A percentile compares a stretch with the other conserved stretches of the same genome.
Conservation (phyloP, 37 sponge, comb jelly and placozoan genomes). For the Beroe forskalii region DNA sequence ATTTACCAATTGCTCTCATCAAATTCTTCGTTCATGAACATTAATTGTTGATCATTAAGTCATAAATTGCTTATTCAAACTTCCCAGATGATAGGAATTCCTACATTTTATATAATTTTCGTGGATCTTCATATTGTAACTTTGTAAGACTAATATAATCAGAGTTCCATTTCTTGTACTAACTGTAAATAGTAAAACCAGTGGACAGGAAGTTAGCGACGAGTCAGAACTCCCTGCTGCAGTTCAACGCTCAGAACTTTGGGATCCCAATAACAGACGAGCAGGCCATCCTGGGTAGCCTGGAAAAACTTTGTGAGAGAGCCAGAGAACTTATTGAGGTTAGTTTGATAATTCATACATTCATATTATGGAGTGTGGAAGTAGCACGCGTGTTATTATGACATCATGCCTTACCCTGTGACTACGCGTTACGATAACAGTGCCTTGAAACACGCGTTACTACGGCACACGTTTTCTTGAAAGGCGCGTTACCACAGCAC, state of each 20-base stretch:
- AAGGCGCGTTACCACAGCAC: too few species aligned
- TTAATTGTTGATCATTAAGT: too few species aligned
- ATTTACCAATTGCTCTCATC: too few species aligned
- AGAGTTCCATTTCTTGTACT: neutral
- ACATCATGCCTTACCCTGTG: neutral
- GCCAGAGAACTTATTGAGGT: conserved; percentile 56
- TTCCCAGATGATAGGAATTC: too few species aligned
- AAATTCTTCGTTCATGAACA: too few species aligned
- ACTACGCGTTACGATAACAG: neutral
- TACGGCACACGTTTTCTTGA: too few species aligned
- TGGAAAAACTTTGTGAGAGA: conserved; percentile 41
- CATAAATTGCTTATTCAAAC: too few species aligned
- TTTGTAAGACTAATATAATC: too few species aligned
- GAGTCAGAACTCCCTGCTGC: conserved; percentile 39
- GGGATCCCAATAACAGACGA: conserved; percentile 61
- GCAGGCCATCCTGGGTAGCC: conserved; percentile 27
- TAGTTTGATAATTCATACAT: too few species aligned
- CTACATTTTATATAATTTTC: too few species aligned
- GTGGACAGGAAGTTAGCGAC: neutral
- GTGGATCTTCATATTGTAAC: too few species aligned
- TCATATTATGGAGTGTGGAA: neutral
- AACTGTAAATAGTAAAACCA: conserved; percentile 54
- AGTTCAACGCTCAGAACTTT: conserved; percentile 51
- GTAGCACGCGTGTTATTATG: neutral
- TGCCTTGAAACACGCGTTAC: too few species aligned